Base-by-base conservation (phyloP, 92 coral and sea anemone genomes). In the Zoanthus solanderi region DNA sequence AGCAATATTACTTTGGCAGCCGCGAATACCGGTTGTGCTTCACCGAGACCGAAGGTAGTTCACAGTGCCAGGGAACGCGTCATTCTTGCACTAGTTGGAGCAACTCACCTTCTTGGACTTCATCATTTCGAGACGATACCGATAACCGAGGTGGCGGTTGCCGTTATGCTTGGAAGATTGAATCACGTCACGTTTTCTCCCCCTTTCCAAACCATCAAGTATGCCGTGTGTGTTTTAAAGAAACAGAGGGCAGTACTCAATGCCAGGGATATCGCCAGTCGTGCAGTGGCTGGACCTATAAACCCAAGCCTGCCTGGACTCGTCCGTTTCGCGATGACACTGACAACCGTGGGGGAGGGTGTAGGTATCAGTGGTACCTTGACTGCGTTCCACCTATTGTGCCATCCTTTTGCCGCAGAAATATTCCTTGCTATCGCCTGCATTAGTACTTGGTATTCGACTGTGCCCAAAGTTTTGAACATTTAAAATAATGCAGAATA, bases 61-160 rank as follows among this genome's bases (percentile, higher is more conserved):
- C 92, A 0, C 89, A 89, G 79, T 84, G 89, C 68, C 92, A 86
- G 63, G 90, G 90, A n/a, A 74, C 83, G 9, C 91, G 91, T 17
- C 42, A 71, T n/a, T 88, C 92, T 2, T 89, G 92, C 72, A 83
- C 92, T n/a, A 63, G 77, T 4, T 89, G 92, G 88, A 89, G 84
- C 77, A 42, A 72, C 76, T 34, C 46, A 28, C 88, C 88, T 6
- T 53, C 78, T 6, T 84, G 88, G 85, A 90, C 94, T 3, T 56
- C 52, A 28, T 53, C 72, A 30, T 92, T 89, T 66, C 85, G 92
- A 12, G 94, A 92, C 83, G 94, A 92, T 66, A 92, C 94, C 47
- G 92, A 92, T 71, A 80, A 86, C 83, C 86, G 92, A 18, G 92
- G 82, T 47, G 94, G 94, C 68, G 94, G 92, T 9, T 92, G 94